Evolutionary conservation across 2,113 vertebrate species (phyloP), one percentile per base, ranked within the genome.

Genomic region (Pangasianodon gigas): DNA sequence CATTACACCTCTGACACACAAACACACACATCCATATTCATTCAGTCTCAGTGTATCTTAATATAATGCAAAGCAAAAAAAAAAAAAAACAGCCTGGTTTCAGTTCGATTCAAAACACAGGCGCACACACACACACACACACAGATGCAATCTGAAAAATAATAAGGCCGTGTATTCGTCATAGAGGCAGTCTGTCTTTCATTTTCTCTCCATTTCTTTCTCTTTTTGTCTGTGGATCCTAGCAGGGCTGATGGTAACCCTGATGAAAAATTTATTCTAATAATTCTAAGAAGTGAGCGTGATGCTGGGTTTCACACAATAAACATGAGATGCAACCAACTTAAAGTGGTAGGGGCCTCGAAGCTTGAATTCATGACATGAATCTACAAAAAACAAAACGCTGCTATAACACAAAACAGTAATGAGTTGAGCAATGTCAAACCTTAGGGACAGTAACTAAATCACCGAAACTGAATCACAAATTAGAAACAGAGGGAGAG

Each of bases 1-100:
- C 85, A 91, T 91, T 91, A 87, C 65, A 67, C 65, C 60, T 71
- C 83, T 60, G 83, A 89, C 90, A 82, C 87, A 86, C 82, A 79
- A 69, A 79, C 69, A 88, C 86, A 69, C 74, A 69, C 90, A 82
- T 62, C 85, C 46, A 69, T 44, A 84, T 84, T 84, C 54, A 84
- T 60, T 84, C 54, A 60, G 4, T 84, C n/a, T 11, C 82, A 44
- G 9, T 44, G 26, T 52, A 81, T 81, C 79, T 54, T 52, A 81
- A 51, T 51, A 24, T 41, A 83, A 83, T 41, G 19, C 81, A 83
- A 83, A 83, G 81, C 52, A 21, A 9, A 52, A 51, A 11, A 77
- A 10, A 77, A 46, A 51, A 14, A 14, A 14, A 29, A 14, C 2
- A 37, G 44, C 6, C 29, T 80, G 29, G 51, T 54, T 54, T n/a